A percentile compares a stretch with the other conserved stretches of the same genome.
phyloP scores from a whole-genome alignment of 2,888 invertebrate species.

The Scaptomyza parva region DNA sequence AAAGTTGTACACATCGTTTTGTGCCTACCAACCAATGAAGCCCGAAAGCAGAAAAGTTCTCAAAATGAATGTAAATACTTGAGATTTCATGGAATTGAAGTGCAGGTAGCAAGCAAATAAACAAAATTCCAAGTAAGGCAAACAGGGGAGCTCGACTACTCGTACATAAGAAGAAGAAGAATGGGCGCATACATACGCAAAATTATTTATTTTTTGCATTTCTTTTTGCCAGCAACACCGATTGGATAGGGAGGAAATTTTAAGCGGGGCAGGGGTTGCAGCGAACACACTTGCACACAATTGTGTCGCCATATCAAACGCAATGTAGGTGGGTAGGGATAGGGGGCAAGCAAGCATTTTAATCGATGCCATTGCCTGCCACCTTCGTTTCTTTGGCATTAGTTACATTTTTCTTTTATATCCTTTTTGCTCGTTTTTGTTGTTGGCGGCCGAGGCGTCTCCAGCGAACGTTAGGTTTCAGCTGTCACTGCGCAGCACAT shows the following conservation, averaged over 20 bases:
- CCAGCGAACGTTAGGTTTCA: constrained; percentile 31
- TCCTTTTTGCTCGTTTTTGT: constrained; percentile 7
- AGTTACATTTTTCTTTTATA: constrained; percentile 52
- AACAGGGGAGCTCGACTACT: constrained; percentile 27
- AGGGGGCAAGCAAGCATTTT: constrained; percentile 50
- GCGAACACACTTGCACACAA: constrained; percentile 55
- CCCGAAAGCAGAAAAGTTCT: constrained; percentile 40
- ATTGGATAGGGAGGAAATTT: neutral
- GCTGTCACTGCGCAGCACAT: constrained; percentile 57
- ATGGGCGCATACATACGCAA: constrained; percentile 58
- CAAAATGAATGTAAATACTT: constrained; percentile 71
- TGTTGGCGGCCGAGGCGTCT: constrained; percentile 20
- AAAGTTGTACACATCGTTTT: constrained; percentile 5
- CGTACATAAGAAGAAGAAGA: constrained; percentile 51
- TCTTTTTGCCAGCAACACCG: constrained; percentile 8
- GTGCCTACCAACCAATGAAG: constrained; percentile 7
- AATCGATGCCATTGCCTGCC: constrained; percentile 61
- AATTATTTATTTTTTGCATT: constrained; percentile 14
- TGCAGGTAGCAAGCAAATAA: constrained; percentile 54
- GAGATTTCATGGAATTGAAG: constrained; percentile 69
- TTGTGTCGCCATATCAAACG: constrained; percentile 61
- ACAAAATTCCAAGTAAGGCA: constrained; percentile 63
- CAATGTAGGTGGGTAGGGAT: constrained; percentile 34
- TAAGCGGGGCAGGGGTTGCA: neutral
- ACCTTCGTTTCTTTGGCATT: constrained; percentile 57